Evolutionary conservation across 2,113 vertebrate genomes (phyloP).

Genomic region (Hystrix brachyura): DNA sequence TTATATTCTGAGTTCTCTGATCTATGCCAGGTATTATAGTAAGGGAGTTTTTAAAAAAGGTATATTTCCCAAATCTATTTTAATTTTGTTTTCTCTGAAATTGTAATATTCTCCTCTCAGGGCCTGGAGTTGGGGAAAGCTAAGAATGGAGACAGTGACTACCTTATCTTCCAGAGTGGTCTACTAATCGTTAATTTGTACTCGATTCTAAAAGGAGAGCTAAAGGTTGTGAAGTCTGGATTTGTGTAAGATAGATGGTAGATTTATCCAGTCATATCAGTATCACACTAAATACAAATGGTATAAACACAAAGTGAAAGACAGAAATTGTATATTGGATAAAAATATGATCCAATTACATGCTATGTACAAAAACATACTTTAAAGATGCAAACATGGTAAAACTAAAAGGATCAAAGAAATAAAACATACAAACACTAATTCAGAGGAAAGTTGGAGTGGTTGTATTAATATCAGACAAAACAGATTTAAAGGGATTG

Average conservation of each 20-base stretch:
- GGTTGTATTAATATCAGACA: neutral
- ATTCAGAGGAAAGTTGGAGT: neutral
- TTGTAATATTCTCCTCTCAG: neutral
- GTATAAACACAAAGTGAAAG: neutral
- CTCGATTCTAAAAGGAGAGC: neutral
- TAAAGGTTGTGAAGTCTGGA: neutral
- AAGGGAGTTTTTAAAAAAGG: neutral
- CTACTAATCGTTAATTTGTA: neutral
- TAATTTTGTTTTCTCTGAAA: neutral
- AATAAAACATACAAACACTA: neutral
- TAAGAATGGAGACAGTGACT: neutral
- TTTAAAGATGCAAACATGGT: neutral
- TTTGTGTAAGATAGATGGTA: neutral
- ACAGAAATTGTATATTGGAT: neutral
- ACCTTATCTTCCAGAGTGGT: neutral
- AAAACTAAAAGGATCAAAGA: neutral
- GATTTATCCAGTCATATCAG: neutral
- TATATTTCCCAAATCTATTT: neutral
- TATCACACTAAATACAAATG: conserved; percentile 12
- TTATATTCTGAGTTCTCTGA: neutral
- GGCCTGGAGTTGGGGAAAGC: neutral
- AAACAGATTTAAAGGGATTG: neutral
- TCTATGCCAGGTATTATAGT: neutral
- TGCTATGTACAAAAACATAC: neutral
- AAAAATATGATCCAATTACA: neutral